Base-by-base conservation (phyloP, 2,888 invertebrate genomes). In the Mallateleia sp. region DNA sequence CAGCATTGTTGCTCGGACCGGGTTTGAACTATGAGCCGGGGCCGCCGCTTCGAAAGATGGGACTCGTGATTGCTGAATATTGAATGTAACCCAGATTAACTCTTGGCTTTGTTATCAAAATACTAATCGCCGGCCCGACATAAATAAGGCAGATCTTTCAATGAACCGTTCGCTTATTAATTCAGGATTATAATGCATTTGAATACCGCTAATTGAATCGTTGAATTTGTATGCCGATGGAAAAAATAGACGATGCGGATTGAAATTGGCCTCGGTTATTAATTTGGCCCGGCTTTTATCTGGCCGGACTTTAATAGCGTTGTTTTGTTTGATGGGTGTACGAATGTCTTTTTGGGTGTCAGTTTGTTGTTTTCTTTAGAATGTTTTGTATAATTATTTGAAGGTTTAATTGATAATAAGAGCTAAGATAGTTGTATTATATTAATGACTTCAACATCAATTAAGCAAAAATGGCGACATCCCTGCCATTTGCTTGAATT, bases 1-100 rank as follows among this genome's bases (percentile, higher is more conserved):
- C 84, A 72, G 87, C 80, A 87, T 87, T 87, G 87, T 87, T 87
- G 62, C 45, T 54, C 71, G 74, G 64, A 11, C 38, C 28, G 64
- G 32, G 85, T 66, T 80, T 64, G 58, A 85, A 66, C 81, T 52
- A 42, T 32, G 74, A 47, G 52, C 56, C 66, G 60, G 66, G 78
- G 28, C 69, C 71, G 34, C 56, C 45, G 62, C 9, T 25, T 32
- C 56, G 52, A 67, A 56, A 52, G 87, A 87, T 87, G 87, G 78
- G 72, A 64, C 78, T 50, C 66, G 60, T 50, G 87, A 87, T 83
- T 87, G 42, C 79, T 24, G 60, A 83, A 79, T 78, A 87, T 67
- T 78, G 62, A 80, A 79, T 64, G 78, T 72, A 84, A 84, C 78
- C 78, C 75, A 60, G 84, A 84, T 78, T 84, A 72, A 60, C 78